These are phyloP conservation scores for Upupa epops DNA, from an alignment of 2,113 vertebrate genomes.

Conservation along the genomic window DNA sequence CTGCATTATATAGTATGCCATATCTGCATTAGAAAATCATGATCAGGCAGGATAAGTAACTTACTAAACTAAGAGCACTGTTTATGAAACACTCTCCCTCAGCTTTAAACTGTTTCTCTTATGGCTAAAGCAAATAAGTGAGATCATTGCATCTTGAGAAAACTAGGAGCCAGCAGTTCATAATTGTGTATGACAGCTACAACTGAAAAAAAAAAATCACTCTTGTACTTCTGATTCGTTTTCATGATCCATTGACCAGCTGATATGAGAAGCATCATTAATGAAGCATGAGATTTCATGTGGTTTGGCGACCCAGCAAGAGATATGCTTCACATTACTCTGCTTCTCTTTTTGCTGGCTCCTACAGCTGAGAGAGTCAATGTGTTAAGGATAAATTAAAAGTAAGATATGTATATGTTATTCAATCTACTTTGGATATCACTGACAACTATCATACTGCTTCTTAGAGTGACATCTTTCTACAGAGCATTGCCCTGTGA, in stretches of 20 bases:
- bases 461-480: slow-evolving; percentile 65
- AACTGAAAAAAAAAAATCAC: slow-evolving; percentile 6
- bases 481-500: slow-evolving; percentile 70
- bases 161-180: slow-evolving; percentile 34
- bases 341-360: slow-evolving; percentile 38
- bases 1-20: not conserved
- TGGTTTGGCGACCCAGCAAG: slow-evolving; percentile 65
- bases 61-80: not conserved
- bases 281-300: slow-evolving; percentile 71
- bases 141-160: slow-evolving; percentile 18
- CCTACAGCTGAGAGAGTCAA: slow-evolving; percentile 32
- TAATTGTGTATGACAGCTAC: slow-evolving; percentile 65
- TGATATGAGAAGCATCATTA: slow-evolving; percentile 72
- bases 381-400: slow-evolving; percentile 53
- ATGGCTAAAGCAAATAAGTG: slow-evolving; percentile 13
- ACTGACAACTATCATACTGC: slow-evolving; percentile 48
- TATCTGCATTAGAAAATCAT: not conserved
- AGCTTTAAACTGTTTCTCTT: not conserved
- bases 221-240: slow-evolving; percentile 69
- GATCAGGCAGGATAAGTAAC: not conserved
- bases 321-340: slow-evolving; percentile 55
- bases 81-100: not conserved
- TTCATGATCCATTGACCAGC: slow-evolving; percentile 75
- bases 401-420: slow-evolving; percentile 47
- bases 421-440: slow-evolving; percentile 60